Base-by-base conservation (phyloP, 2,888 invertebrate genomes). In the Venusia cambrica region DNA sequence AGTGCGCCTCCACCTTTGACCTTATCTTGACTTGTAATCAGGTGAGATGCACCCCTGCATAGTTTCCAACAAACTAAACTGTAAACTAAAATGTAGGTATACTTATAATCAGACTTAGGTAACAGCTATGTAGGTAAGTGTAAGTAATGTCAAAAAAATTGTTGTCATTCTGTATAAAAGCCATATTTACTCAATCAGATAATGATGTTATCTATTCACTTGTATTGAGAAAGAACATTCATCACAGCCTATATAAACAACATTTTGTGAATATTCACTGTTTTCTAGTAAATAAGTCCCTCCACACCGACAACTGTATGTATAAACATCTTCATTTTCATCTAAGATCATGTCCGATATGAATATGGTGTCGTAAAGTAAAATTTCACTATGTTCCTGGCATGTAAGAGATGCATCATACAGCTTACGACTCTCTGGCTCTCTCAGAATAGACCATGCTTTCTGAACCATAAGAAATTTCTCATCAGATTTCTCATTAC, bases 171-270 rank as follows among this genome's bases (percentile, higher is more conserved):
- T n/a, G n/a, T n/a, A n/a, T n/a, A n/a, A n/a, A n/a, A n/a, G n/a
- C n/a, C n/a, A n/a, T n/a, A n/a, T n/a, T n/a, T n/a, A n/a, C n/a
- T n/a, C n/a, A n/a, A n/a, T n/a, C n/a, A n/a, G n/a, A n/a, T n/a
- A n/a, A n/a, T n/a, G n/a, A n/a, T n/a, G n/a, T n/a, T 69, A 63
- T 46, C 64, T 57, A 51, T 85, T 84, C 25, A 92, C 75, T 54
- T 88, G 71, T 60, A 94, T 90, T 54, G 90, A 89, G 70, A 94
- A 90, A 27, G 94, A 93, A 75, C 94, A 94, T 72, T 93, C 92
- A 62, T 90, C 89, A 78, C 94, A 94, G 50, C 88, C 89, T 51
- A 92, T 84, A 51, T 89, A 65, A 60, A 88, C 77, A 30, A 49
- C 53, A 20, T 52, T 34, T 4, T 48, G 37, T 9, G 49, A 30